phyloP scores from a whole-genome alignment of 2,113 vertebrate genomes.

The Notarius lentiginosus region DNA sequence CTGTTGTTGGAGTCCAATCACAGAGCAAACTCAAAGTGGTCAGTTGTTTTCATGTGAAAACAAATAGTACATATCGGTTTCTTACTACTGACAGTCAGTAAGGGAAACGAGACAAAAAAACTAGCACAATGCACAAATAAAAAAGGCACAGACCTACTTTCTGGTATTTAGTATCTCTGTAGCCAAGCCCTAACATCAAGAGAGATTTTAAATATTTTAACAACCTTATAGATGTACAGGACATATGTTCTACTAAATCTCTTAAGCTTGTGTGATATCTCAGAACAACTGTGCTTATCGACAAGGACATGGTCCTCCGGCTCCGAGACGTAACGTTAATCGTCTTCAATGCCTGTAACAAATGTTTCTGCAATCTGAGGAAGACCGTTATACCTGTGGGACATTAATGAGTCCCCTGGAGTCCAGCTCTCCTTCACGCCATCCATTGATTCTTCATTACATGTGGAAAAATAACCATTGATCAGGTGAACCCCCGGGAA shows the following conservation, averaged over 20 bases:
- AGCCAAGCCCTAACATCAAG: not conserved
- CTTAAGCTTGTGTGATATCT: not conserved
- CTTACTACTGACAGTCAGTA: not conserved
- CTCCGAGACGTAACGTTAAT: conserved; percentile 18
- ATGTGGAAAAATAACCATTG: conserved; percentile 59
- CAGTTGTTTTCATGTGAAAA: conserved; percentile 30
- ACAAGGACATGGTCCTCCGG: not conserved
- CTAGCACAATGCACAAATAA: not conserved
- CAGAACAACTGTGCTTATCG: not conserved
- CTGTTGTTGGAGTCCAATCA: not conserved
- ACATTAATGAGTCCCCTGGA: conserved; percentile 34
- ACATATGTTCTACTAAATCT: conserved; percentile 17
- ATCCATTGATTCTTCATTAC: conserved; percentile 60
- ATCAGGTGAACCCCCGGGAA: conserved; percentile 60
- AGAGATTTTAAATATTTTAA: conserved; percentile 5
- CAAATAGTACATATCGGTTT: conserved; percentile 5
- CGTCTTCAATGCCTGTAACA: conserved; percentile 25
- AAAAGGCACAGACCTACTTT: not conserved
- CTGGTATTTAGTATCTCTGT: not conserved
- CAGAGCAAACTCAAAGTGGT: conserved; percentile 16
- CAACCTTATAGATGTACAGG: not conserved
- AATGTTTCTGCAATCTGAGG: conserved; percentile 24
- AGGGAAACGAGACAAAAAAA: not conserved
- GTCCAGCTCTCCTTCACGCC: conserved; percentile 41
- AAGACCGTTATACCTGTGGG: conserved; percentile 29